phyloP scores from a whole-genome alignment of 2,797 vertebrate genomes.

The Mionectes olivaceus region DNA sequence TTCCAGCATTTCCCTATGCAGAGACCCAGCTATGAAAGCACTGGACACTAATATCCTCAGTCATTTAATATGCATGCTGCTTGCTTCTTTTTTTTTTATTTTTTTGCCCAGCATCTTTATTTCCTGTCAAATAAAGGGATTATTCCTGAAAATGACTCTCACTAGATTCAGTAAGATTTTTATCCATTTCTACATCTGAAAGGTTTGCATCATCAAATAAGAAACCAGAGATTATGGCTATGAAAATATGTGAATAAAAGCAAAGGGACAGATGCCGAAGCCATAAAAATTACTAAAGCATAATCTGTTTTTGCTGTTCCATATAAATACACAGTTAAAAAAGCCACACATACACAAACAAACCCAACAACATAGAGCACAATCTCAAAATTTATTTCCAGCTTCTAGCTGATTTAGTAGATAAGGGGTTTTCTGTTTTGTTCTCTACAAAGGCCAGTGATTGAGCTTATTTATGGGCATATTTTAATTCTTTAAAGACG shows the following conservation, averaged over 20 bases:
- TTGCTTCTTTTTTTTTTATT: too few species aligned
- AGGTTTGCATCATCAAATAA: conserved; percentile 50
- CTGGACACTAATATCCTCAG: conserved; percentile 30
- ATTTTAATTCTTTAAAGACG: conserved; percentile 28
- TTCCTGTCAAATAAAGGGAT: conserved; percentile 59
- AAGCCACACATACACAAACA: not conserved
- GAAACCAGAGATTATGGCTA: conserved; percentile 26
- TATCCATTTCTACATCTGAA: conserved; percentile 29
- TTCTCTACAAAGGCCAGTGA: not conserved
- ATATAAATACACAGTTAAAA: conserved; percentile 3
- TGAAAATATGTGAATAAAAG: conserved; percentile 64
- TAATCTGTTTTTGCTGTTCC: conserved; percentile 59
- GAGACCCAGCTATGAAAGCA: conserved; percentile 24
- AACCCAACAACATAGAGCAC: not conserved
- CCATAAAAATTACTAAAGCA: conserved; percentile 57
- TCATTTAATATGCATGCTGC: conserved; percentile 52
- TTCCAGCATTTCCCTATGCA: conserved; percentile 32
- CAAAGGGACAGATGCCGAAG: conserved; percentile 43
- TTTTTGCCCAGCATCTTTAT: not conserved
- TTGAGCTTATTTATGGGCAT: conserved; percentile 23
- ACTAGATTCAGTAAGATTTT: conserved; percentile 49
- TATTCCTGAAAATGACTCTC: conserved; percentile 50
- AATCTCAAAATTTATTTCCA: conserved; percentile 23
- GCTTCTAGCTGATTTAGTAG: not conserved
- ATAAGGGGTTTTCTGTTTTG: not conserved